These are phyloP conservation scores for Phaedon cochleariae DNA, from an alignment of 2,888 invertebrate species.

Conservation along the genomic window DNA sequence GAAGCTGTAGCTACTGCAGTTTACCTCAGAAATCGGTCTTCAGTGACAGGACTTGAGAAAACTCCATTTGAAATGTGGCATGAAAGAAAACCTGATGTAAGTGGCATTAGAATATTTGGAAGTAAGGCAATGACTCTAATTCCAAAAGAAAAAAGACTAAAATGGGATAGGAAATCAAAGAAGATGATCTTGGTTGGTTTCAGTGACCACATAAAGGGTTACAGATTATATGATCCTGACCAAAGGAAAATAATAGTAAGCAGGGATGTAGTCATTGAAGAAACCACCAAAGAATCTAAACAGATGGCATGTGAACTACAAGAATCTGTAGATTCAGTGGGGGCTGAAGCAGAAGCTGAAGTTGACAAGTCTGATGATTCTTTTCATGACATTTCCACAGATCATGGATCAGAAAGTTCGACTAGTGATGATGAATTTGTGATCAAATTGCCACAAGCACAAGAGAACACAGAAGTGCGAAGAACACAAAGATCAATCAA, in stretches of 20 bases:
- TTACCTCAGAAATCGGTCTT: conserved; percentile 35
- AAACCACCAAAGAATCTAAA: conserved; percentile 17
- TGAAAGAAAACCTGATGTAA: conserved; percentile 36
- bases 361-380: conserved; percentile 8
- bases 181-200: conserved; percentile 37
- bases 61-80: conserved; percentile 40
- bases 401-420: conserved; percentile 9
- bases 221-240: conserved; percentile 34
- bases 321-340: conserved; percentile 29
- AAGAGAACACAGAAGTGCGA: conserved; percentile 19
- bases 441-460: conserved; percentile 11
- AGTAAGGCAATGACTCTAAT: conserved; percentile 35
- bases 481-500: conserved; percentile 30
- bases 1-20: conserved; percentile 38
- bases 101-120: conserved; percentile 37
- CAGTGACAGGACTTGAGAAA: too few relatives aligned
- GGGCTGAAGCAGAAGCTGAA: conserved; percentile 18
- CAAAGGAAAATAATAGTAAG: conserved; percentile 18
- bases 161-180: conserved; percentile 39
- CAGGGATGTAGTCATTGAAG: conserved; percentile 19
- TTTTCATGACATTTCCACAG: conserved; percentile 7
- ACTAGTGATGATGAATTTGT: not conserved
- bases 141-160: conserved; percentile 38
- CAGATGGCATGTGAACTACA: conserved; percentile 4
- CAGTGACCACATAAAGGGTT: conserved; percentile 33